phyloP scores from a whole-genome alignment of 2,113 vertebrate genomes.

The Odontophorus gujanensis region DNA sequence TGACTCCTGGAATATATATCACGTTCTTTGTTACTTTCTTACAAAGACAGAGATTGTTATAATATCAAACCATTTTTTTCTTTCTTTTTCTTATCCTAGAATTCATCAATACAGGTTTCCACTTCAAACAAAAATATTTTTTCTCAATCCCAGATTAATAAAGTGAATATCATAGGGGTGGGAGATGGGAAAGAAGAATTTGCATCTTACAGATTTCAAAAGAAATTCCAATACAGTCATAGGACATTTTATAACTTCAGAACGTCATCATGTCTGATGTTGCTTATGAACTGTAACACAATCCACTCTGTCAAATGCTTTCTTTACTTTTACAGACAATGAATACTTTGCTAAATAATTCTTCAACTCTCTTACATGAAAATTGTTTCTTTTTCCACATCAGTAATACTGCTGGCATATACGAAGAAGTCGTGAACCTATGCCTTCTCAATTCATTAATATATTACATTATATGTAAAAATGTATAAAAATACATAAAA shows the following conservation, averaged over 20 bases:
- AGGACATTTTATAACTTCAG: background rate
- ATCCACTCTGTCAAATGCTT: background rate
- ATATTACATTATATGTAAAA: background rate
- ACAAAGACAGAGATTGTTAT: background rate
- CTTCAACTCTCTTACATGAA: background rate
- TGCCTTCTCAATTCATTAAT: background rate
- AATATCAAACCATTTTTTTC: background rate
- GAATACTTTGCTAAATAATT: background rate
- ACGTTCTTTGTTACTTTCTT: background rate
- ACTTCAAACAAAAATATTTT: fast-evolving
- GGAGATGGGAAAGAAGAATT: fast-evolving
- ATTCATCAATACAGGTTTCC: background rate
- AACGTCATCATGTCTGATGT: background rate
- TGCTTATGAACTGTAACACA: background rate
- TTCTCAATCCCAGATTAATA: background rate
- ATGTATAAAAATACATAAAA: background rate
- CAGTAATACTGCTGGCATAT: background rate
- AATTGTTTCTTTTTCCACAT: background rate
- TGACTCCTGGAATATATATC: background rate
- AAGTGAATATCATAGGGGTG: fast-evolving
- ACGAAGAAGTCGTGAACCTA: background rate
- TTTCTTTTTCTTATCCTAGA: background rate
- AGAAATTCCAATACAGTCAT: background rate
- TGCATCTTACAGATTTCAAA: background rate
- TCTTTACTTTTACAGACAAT: background rate